phyloP scores from a whole-genome alignment of 2,888 invertebrate species.

The Pyrrhosoma nymphula region DNA sequence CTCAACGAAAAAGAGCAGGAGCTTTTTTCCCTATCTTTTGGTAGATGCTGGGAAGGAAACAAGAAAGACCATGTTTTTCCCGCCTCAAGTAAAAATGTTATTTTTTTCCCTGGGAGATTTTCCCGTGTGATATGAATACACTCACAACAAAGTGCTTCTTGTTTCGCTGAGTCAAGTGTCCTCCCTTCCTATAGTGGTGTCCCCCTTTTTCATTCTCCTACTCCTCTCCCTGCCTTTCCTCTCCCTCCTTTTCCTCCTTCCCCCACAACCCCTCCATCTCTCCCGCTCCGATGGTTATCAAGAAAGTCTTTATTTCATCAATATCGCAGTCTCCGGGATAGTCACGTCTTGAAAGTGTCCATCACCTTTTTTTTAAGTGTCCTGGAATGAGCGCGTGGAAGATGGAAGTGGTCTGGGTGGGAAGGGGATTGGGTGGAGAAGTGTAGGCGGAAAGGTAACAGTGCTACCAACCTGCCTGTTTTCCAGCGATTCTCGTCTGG shows the following conservation, averaged over 20 bases:
- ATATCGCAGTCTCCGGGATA: constrained; percentile 20
- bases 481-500: too few relatives aligned
- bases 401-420: not conserved
- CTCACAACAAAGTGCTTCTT: not conserved
- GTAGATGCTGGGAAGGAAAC: not conserved
- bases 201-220: not conserved
- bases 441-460: not conserved
- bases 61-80: not conserved
- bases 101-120: not conserved
- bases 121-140: not conserved
- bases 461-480: not conserved
- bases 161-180: not conserved
- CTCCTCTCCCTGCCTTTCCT: not conserved
- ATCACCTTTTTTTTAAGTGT: constrained; percentile 40
- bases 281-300: not conserved
- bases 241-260: not conserved
- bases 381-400: constrained; percentile 34
- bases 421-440: too few relatives aligned
- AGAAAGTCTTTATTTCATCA: constrained; percentile 50
- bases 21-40: not conserved
- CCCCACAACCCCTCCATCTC: not conserved
- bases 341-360: constrained; percentile 54
- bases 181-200: not conserved
- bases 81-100: not conserved
- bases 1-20: not conserved